Percentiles rank a stretch among this genome's conserved stretches.
Evolutionary conservation across 2,113 vertebrate species (phyloP).

Genomic region (Panthera tigris): DNA sequence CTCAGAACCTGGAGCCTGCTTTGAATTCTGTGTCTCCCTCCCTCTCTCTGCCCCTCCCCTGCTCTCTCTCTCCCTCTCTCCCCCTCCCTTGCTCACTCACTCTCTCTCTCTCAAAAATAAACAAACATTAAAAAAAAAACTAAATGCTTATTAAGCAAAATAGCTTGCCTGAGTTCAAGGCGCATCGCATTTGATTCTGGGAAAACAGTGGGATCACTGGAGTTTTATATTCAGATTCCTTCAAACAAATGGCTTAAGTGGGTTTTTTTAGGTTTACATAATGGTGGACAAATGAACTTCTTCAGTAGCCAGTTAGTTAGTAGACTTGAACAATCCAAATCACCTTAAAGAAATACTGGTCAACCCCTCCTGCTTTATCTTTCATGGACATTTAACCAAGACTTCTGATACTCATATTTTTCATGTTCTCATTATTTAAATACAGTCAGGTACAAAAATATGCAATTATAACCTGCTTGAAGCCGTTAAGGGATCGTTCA

Average conservation of each 20-base stretch:
- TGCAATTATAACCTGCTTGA: slow-evolving; percentile 65
- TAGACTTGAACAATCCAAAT: slow-evolving; percentile 72
- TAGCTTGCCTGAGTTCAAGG: slow-evolving; percentile 42
- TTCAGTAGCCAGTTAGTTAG: slow-evolving; percentile 58
- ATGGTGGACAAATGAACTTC: not conserved
- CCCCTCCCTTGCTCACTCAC: too few relatives aligned
- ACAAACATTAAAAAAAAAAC: not conserved
- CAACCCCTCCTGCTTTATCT: slow-evolving; percentile 70
- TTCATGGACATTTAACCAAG: slow-evolving; percentile 71
- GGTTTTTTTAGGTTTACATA: slow-evolving; percentile 14
- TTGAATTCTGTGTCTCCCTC: too few relatives aligned
- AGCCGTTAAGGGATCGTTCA: slow-evolving; percentile 45
- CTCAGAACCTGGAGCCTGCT: too few relatives aligned
- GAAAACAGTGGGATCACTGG: not conserved
- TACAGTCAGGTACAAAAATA: slow-evolving; percentile 59
- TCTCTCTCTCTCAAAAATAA: too few relatives aligned
- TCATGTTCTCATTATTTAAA: slow-evolving; percentile 75
- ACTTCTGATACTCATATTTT: slow-evolving; percentile 67
- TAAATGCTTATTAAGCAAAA: slow-evolving; percentile 45
- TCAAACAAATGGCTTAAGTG: not conserved
- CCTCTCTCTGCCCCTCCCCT: too few relatives aligned
- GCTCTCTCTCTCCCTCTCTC: too few relatives aligned
- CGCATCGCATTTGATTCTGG: slow-evolving; percentile 18
- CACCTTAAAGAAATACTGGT: slow-evolving; percentile 74
- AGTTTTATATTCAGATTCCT: slow-evolving; percentile 20